A percentile compares a stretch with the other conserved stretches of the same genome.
Evolutionary conservation across 2,888 invertebrate species (phyloP).

Genomic region (Apamea monoglypha): DNA sequence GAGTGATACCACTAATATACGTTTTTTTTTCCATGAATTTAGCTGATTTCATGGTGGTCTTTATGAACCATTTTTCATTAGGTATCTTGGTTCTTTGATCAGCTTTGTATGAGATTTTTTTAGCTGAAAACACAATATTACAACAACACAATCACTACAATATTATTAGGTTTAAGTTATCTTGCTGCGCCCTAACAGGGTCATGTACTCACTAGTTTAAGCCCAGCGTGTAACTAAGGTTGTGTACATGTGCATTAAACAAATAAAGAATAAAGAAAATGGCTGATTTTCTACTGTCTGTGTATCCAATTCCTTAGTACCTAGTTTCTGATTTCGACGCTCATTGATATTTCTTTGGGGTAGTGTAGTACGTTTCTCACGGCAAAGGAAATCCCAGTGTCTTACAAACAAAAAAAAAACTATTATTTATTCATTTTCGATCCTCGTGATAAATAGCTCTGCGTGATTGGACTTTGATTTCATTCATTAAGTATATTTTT

Average conservation of each 20-base stretch:
- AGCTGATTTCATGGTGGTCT: too few relatives aligned
- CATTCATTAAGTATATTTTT: conserved; percentile 18
- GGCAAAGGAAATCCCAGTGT: conserved; percentile 13
- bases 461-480: conserved; percentile 33
- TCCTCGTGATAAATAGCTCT: conserved; percentile 29
- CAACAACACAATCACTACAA: too few relatives aligned
- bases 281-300: neutral
- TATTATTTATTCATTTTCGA: conserved; percentile 34
- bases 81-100: neutral
- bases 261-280: too few relatives aligned
- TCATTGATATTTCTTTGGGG: conserved; percentile 28
- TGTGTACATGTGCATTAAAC: too few relatives aligned
- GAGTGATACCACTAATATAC: neutral
- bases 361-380: conserved; percentile 30
- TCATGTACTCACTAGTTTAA: too few relatives aligned
- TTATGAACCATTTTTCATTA: neutral
- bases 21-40: too few relatives aligned
- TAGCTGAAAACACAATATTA: neutral
- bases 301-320: neutral
- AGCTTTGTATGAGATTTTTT: neutral
- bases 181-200: too few relatives aligned
- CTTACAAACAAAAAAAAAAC: conserved; percentile 23
- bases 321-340: neutral
- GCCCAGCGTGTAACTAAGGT: too few relatives aligned
- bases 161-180: too few relatives aligned